Percentiles rank a stretch among this genome's conserved stretches.
These are phyloP conservation scores for Pachliopta kotzebuea DNA, from an alignment of 2,888 invertebrate genomes.

Conservation along the genomic window DNA sequence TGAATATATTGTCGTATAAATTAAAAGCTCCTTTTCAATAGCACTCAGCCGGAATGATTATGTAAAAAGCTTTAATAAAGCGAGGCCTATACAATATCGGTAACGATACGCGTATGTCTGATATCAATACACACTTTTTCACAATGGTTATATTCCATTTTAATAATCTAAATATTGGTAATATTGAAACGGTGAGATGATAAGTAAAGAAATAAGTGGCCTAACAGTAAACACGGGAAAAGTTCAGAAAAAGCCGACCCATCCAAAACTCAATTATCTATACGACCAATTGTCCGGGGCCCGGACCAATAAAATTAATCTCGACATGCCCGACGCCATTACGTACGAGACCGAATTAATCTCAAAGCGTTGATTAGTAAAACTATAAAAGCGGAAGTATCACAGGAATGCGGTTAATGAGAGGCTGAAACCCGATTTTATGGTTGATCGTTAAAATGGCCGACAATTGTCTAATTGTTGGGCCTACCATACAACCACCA, in stretches of 20 bases:
- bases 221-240: slow-evolving; percentile 60
- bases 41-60: not conserved
- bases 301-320: slow-evolving; percentile 75
- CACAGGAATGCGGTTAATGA: slow-evolving; percentile 79
- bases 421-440: slow-evolving; percentile 75
- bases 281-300: slow-evolving; percentile 74
- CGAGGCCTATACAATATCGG: slow-evolving; percentile 12
- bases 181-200: slow-evolving; percentile 38
- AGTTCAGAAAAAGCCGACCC: slow-evolving; percentile 54
- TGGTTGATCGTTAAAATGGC: slow-evolving; percentile 75
- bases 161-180: slow-evolving; percentile 50
- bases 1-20: slow-evolving; percentile 1
- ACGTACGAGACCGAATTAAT: slow-evolving; percentile 73
- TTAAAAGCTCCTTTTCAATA: not conserved
- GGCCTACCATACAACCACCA: slow-evolving; percentile 64
- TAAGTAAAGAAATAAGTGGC: slow-evolving; percentile 48
- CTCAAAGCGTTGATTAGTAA: slow-evolving; percentile 78
- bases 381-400: slow-evolving; percentile 81
- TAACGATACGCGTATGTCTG: slow-evolving; percentile 12
- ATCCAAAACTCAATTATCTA: slow-evolving; percentile 74
- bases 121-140: slow-evolving; percentile 18
- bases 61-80: slow-evolving; percentile 26
- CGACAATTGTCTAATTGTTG: slow-evolving; percentile 80
- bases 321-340: slow-evolving; percentile 70
- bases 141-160: slow-evolving; percentile 34